Evolutionary conservation across 2,797 vertebrate species (phyloP).

Genomic region (Pitangus sulphuratus): DNA sequence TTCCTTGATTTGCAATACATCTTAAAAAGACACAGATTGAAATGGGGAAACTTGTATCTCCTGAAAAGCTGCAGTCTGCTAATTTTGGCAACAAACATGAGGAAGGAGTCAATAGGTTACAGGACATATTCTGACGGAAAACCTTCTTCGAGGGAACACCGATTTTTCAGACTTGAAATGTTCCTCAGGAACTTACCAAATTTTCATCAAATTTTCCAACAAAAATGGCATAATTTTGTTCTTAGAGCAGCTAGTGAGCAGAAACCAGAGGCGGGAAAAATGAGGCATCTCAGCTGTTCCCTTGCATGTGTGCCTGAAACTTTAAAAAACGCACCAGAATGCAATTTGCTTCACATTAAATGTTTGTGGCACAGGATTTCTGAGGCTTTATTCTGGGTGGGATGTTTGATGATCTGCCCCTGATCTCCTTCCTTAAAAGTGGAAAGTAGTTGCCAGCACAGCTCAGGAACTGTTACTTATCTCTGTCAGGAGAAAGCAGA

Average conservation of each 20-base stretch:
- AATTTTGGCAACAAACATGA: neutral
- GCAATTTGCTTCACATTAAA: neutral
- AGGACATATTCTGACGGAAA: neutral
- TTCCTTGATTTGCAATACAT: neutral
- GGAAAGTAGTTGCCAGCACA: neutral
- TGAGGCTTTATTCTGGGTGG: neutral
- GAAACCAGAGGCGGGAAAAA: rapidly evolving
- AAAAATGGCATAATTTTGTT: neutral
- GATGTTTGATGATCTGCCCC: neutral
- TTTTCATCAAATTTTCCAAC: neutral
- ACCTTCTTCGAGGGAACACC: neutral
- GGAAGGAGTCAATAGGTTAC: neutral
- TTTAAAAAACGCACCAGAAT: neutral
- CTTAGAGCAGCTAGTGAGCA: neutral
- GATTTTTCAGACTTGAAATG: neutral
- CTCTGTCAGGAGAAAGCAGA: neutral
- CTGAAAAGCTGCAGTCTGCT: neutral
- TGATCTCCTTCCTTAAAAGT: neutral
- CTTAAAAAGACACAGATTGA: neutral
- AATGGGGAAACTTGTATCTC: neutral
- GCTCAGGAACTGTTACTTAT: neutral
- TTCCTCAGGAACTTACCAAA: neutral
- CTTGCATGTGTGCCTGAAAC: neutral
- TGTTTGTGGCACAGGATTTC: neutral
- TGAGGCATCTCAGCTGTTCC: rapidly evolving